phyloP scores from a whole-genome alignment of 1,140 invertebrate genomes.

The Pantala flavescens region DNA sequence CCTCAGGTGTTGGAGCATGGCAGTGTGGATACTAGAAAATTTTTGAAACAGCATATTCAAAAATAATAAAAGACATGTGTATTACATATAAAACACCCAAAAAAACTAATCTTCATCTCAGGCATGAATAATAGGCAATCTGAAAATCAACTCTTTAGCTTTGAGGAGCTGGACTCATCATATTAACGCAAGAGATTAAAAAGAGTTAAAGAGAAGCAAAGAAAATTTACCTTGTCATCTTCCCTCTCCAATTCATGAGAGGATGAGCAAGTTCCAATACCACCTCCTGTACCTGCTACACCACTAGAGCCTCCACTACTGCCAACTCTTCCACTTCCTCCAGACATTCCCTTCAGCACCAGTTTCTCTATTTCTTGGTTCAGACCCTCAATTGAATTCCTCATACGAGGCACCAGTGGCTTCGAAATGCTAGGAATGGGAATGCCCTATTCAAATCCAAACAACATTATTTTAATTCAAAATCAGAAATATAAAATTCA shows the following conservation, averaged over 20 bases:
- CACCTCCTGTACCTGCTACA: background rate
- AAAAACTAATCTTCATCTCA: too few species aligned
- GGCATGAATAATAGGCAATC: too few species aligned
- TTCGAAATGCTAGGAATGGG: constrained; percentile 40
- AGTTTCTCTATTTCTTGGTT: constrained; percentile 73
- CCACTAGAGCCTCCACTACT: constrained; percentile 29
- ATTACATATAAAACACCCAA: too few species aligned
- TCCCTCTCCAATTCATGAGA: constrained; percentile 24
- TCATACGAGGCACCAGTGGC: constrained; percentile 41
- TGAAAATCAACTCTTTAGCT: too few species aligned
- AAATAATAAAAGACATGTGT: too few species aligned
- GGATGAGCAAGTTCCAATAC: constrained; percentile 12
- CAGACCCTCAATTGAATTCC: constrained; percentile 72
- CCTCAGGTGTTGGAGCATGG: constrained; percentile 52
- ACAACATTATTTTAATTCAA: too few species aligned
- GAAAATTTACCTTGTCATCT: constrained; percentile 25
- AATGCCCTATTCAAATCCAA: constrained; percentile 21
- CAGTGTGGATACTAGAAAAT: background rate
- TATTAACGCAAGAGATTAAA: too few species aligned
- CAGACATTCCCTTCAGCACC: constrained; percentile 42
- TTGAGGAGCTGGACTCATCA: too few species aligned
- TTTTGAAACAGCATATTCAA: too few species aligned
- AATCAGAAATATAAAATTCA: too few species aligned
- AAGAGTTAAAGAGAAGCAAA: too few species aligned
- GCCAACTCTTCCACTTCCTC: constrained; percentile 35